Percentiles rank a stretch among this genome's conserved stretches.
Conservation (phyloP, 1,140 invertebrate genomes). For the Solenopsis fugax region DNA sequence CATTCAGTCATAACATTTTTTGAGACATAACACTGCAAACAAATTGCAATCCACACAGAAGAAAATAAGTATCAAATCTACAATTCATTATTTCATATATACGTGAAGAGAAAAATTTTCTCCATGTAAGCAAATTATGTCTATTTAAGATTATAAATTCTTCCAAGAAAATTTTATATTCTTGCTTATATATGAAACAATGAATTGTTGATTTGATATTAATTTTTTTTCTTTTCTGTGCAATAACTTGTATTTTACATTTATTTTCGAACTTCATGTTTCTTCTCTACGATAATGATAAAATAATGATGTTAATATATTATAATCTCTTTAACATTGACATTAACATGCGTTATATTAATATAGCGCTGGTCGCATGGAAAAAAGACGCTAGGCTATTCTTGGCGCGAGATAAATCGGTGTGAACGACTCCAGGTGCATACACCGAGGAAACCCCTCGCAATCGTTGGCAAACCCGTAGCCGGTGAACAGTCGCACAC, state of each 20-base stretch:
- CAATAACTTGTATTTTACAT: neutral
- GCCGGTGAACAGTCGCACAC: conserved; percentile 44
- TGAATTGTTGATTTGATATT: too few relatives aligned
- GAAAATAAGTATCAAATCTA: too few relatives aligned
- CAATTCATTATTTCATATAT: too few relatives aligned
- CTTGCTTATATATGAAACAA: too few relatives aligned
- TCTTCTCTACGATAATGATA: neutral
- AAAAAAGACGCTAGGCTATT: conserved; percentile 49
- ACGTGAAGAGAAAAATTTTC: too few relatives aligned
- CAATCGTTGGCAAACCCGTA: conserved; percentile 57
- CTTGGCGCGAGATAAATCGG: conserved; percentile 64
- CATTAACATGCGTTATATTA: conserved; percentile 34
- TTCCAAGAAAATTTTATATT: too few relatives aligned
- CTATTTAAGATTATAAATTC: too few relatives aligned
- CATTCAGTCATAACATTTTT: neutral
- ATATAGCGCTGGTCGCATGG: conserved; percentile 8
- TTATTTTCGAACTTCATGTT: neutral
- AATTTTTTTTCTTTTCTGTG: too few relatives aligned
- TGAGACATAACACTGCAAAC: neutral
- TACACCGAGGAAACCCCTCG: conserved; percentile 55
- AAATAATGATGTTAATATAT: neutral
- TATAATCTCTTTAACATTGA: conserved; percentile 15
- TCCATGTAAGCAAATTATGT: too few relatives aligned
- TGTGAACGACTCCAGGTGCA: conserved; percentile 68
- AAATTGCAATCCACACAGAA: neutral